These are phyloP conservation scores for Chouioia cunea DNA, from an alignment of 2,888 invertebrate genomes.

Conservation along the genomic window DNA sequence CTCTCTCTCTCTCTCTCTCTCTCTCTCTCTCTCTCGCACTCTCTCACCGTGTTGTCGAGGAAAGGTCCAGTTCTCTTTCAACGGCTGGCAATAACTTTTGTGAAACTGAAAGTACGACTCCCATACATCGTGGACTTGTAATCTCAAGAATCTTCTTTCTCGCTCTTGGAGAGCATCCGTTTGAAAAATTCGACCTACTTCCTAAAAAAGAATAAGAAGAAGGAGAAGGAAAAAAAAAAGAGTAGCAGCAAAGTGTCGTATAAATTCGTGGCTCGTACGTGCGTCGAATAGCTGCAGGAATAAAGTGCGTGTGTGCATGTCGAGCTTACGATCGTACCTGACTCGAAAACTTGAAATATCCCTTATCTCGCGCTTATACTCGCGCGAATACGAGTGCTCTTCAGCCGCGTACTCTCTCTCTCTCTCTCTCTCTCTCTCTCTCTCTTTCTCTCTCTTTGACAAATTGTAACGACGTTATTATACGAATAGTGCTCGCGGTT, in stretches of 20 bases:
- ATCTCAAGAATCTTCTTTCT: not conserved
- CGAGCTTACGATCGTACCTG: conserved; percentile 60
- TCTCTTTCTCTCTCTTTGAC: too few relatives aligned
- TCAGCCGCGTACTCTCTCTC: too few relatives aligned
- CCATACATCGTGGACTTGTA: not conserved
- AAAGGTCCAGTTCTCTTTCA: too few relatives aligned
- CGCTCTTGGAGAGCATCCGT: not conserved
- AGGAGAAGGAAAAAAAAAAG: conserved; percentile 38
- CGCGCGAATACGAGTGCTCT: too few relatives aligned
- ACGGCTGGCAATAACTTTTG: too few relatives aligned
- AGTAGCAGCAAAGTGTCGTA: conserved; percentile 55
- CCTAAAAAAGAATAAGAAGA: conserved; percentile 42
- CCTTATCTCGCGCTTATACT: too few relatives aligned
- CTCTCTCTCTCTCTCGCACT: too few relatives aligned
- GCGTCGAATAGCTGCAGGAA: conserved; percentile 57
- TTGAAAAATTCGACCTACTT: conserved; percentile 52
- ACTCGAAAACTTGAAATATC: conserved; percentile 59
- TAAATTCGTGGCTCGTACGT: conserved; percentile 60
- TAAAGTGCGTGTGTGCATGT: conserved; percentile 52
- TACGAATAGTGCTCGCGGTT: conserved; percentile 49
- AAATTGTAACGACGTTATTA: too few relatives aligned
- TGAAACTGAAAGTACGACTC: not conserved
- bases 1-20: too few relatives aligned
- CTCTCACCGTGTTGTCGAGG: too few relatives aligned
- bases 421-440: too few relatives aligned